Evolutionary conservation across 2,888 invertebrate species (phyloP).

Genomic region (Tenthredo amoena): DNA sequence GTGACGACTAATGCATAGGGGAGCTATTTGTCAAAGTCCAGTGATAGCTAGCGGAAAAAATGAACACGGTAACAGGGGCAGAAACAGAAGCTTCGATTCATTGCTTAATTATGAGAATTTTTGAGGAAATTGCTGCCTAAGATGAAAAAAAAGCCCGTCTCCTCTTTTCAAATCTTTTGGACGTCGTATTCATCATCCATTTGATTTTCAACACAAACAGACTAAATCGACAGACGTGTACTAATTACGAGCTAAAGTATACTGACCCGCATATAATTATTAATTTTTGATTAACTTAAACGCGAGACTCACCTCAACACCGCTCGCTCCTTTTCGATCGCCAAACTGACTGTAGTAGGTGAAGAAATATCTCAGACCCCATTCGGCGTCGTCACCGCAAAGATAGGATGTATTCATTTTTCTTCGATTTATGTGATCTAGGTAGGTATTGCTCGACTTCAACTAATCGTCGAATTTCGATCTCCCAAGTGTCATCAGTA

Average conservation of each 20-base stretch:
- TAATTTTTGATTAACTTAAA: background rate
- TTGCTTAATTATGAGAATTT: background rate
- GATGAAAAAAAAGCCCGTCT: background rate
- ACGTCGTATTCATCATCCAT: background rate
- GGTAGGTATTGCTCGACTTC: background rate
- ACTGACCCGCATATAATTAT: background rate
- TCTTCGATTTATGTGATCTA: background rate
- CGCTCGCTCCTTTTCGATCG: slow-evolving; percentile 73
- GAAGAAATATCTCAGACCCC: slow-evolving; percentile 81
- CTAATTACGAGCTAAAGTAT: background rate
- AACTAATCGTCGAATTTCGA: background rate
- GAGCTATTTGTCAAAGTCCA: background rate
- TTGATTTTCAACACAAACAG: background rate
- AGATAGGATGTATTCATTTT: slow-evolving; percentile 79
- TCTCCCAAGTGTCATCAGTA: background rate
- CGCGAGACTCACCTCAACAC: slow-evolving; percentile 73
- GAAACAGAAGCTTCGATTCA: background rate
- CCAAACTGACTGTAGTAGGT: slow-evolving; percentile 81
- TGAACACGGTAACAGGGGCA: background rate
- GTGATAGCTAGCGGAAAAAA: background rate
- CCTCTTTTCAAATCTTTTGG: background rate
- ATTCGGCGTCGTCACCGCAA: slow-evolving; percentile 79
- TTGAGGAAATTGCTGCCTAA: background rate
- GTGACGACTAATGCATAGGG: background rate
- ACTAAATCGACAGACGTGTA: background rate